Evolutionary conservation across 2,888 invertebrate species (phyloP).

Genomic region (Stenchaetothrips biformis): DNA sequence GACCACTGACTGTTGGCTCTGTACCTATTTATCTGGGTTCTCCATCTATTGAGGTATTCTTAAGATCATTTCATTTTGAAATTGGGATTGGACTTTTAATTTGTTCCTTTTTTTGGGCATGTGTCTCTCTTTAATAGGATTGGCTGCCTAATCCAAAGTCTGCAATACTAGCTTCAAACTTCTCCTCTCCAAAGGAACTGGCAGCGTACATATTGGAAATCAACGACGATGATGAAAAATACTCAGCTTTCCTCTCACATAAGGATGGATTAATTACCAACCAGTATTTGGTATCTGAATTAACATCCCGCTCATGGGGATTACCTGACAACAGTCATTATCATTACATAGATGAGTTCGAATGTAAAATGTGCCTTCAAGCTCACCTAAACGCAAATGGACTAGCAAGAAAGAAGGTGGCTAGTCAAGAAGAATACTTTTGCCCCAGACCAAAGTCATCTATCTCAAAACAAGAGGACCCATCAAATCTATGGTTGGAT

Average conservation of each 20-base stretch:
- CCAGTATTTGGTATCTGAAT: slow-evolving; percentile 49
- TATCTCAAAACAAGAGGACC: slow-evolving; percentile 40
- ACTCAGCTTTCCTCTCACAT: slow-evolving; percentile 62
- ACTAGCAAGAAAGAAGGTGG: slow-evolving; percentile 37
- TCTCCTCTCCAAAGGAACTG: slow-evolving; percentile 55
- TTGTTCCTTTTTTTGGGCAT: slow-evolving; percentile 3
- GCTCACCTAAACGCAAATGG: slow-evolving; percentile 46
- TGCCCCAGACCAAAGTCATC: slow-evolving; percentile 50
- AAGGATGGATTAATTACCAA: slow-evolving; percentile 48
- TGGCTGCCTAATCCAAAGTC: slow-evolving; percentile 73
- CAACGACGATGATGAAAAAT: slow-evolving; percentile 56
- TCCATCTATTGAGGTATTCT: slow-evolving; percentile 54
- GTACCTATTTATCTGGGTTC: slow-evolving; percentile 80
- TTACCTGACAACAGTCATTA: slow-evolving; percentile 33
- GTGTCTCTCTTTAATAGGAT: slow-evolving; percentile 49
- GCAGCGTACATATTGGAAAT: slow-evolving; percentile 56
- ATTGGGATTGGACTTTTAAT: not conserved
- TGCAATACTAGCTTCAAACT: slow-evolving; percentile 65
- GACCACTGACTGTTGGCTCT: slow-evolving; percentile 70
- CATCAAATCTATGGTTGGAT: slow-evolving; percentile 47
- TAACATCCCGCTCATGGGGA: slow-evolving; percentile 44
- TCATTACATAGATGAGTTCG: slow-evolving; percentile 56
- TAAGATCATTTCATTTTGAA: slow-evolving; percentile 22
- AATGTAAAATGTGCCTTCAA: slow-evolving; percentile 65
- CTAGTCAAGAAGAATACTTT: slow-evolving; percentile 47